Evolutionary conservation across 2,797 vertebrate species (phyloP), one percentile per base, ranked within the genome.

Genomic region (Okamejei kenojei): DNA sequence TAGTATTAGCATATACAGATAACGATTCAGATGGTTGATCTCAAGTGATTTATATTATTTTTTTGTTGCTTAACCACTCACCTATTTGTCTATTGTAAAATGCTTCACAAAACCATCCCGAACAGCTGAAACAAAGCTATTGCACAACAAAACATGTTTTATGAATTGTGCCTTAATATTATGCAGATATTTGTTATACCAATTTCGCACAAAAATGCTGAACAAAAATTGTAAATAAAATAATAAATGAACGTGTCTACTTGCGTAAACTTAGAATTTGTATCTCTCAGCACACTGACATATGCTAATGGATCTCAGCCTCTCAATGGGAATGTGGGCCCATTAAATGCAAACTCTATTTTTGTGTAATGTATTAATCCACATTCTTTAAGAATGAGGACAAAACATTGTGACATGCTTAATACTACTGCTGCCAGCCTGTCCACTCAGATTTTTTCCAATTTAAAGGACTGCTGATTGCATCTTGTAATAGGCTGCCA

Each of bases 381-480:
- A 95, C 95, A 95, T 96, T 96, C 95, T 94, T 95, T 94, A 95
- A 95, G 95, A 96, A 93, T 95, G 94, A 96, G 94, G 95, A 96
- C 95, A 95, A 97, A 96, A 96, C 96, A 96, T 96, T 96, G 95
- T 96, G 96, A 96, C 95, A 96, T 95, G 94, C 95, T 96, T 96
- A 96, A 96, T 97, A 96, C 96, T 96, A 96, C 95, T 96, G 96
- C 96, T 71, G 58, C 96, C 94, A 95, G 96, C 94, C 95, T 94
- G 93, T 96, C 96, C 96, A 95, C 95, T 96, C 95, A 94, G 95
- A 96, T 96, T 96, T 95, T 94, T 96, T 95, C 95, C 95, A 95
- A 95, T 96, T 95, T 96, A 95, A 94, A 94, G 95, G 95, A 94
- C 94, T 97, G 96, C 96, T 96, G 96, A 97, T 96, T 96, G 96